These are phyloP conservation scores for Planiliza haematocheilus DNA, from an alignment of 2,113 vertebrate genomes.

Conservation along the genomic window DNA sequence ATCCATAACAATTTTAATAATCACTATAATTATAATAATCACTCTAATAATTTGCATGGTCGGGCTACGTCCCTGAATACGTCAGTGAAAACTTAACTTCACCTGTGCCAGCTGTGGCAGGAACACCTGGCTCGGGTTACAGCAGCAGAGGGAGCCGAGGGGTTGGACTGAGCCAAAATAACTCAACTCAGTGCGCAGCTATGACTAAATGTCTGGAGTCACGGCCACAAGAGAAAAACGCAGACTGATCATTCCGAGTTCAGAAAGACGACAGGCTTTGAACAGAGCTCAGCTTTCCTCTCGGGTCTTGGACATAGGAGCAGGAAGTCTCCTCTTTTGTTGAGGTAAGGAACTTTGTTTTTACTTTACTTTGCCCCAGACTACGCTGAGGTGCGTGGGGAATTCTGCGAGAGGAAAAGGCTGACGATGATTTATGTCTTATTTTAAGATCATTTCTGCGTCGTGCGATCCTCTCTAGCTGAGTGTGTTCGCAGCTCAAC, in stretches of 20 bases:
- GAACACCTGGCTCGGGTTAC: constrained; percentile 81
- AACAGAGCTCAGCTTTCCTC: neutral
- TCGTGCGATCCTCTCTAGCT: neutral
- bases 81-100: neutral
- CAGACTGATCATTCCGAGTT: constrained; percentile 1
- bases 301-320: neutral
- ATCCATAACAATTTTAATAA: too few relatives aligned
- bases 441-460: neutral
- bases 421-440: neutral
- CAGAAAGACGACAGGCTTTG: constrained; percentile 26
- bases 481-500: neutral
- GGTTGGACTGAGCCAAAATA: constrained; percentile 69
- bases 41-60: too few relatives aligned
- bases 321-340: neutral
- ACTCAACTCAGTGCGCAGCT: constrained; percentile 38
- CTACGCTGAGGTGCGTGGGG: neutral
- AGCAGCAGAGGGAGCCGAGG: constrained; percentile 51
- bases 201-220: constrained; percentile 67
- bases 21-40: too few relatives aligned
- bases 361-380: neutral
- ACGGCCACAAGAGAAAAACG: constrained; percentile 7
- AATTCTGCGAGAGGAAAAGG: neutral
- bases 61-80: too few relatives aligned
- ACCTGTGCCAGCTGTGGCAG: constrained; percentile 70
- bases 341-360: constrained; percentile 41